Evolutionary conservation across 2,797 vertebrate genomes (phyloP).

Genomic region (Myotis vivesi): DNA sequence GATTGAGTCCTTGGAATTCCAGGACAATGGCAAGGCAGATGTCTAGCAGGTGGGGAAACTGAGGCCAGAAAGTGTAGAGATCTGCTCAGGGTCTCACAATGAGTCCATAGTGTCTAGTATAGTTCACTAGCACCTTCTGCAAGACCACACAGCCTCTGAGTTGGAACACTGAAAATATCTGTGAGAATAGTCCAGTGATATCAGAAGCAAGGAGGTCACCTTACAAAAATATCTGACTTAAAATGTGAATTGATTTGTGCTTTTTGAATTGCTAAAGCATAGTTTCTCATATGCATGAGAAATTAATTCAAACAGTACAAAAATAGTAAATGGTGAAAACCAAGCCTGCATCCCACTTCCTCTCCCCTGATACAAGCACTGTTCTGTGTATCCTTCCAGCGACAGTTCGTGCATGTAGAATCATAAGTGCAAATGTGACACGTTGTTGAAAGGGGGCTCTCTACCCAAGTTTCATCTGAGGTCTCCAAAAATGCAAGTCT

Average conservation of each 20-base stretch:
- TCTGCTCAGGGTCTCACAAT: neutral
- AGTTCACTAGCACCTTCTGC: neutral
- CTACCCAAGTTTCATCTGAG: neutral
- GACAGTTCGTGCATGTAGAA: neutral
- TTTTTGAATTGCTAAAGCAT: constrained; percentile 1
- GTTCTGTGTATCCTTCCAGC: neutral
- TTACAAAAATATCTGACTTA: neutral
- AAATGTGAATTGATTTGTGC: neutral
- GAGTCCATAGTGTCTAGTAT: neutral
- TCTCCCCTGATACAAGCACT: neutral
- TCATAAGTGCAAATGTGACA: neutral
- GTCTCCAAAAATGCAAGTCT: neutral
- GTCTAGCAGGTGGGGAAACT: neutral
- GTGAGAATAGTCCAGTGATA: neutral
- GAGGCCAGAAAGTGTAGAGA: neutral
- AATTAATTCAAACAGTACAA: neutral
- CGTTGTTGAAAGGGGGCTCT: neutral
- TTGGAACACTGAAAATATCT: neutral
- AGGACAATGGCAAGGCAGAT: neutral
- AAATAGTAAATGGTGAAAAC: neutral
- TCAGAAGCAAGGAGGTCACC: neutral
- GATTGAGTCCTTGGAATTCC: neutral
- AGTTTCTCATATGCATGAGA: neutral
- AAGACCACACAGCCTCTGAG: neutral
- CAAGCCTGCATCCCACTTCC: neutral